phyloP scores from a whole-genome alignment of 2,113 vertebrate genomes.

The Tichodroma muraria region DNA sequence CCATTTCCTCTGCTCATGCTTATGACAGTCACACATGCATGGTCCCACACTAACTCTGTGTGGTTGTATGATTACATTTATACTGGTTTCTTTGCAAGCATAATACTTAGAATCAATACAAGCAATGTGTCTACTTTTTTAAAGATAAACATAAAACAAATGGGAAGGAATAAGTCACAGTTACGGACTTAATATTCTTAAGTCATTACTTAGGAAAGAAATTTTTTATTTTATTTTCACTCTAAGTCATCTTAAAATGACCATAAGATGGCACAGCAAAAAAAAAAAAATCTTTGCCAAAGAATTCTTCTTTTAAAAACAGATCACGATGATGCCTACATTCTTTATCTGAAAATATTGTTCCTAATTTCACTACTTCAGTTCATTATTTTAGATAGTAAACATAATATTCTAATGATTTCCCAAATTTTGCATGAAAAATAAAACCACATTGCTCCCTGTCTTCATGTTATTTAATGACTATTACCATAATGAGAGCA shows the following conservation, averaged over 20 bases:
- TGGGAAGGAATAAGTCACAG: not conserved
- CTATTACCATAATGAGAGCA: conserved; percentile 46
- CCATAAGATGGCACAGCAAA: not conserved
- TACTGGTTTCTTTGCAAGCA: not conserved
- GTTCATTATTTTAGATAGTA: conserved; percentile 22
- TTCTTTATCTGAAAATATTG: not conserved
- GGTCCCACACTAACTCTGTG: not conserved
- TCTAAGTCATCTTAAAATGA: not conserved
- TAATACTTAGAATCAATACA: not conserved
- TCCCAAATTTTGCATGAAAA: conserved; percentile 26
- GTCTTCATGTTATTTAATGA: not conserved
- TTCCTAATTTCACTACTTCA: not conserved
- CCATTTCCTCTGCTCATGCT: not conserved
- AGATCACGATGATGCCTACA: not conserved
- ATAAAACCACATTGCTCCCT: conserved; percentile 35
- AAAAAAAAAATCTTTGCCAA: not conserved
- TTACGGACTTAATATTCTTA: not conserved
- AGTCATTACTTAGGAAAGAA: not conserved
- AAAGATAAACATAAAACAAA: not conserved
- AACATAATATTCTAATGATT: conserved; percentile 7
- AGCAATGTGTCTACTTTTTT: not conserved
- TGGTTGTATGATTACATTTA: not conserved
- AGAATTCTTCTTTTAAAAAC: not conserved
- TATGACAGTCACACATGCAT: conserved; percentile 54
- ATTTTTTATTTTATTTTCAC: not conserved